A percentile compares a stretch with the other conserved stretches of the same genome.
phyloP scores from a whole-genome alignment of 2,888 invertebrate species.

The Callimorpha dominula region DNA sequence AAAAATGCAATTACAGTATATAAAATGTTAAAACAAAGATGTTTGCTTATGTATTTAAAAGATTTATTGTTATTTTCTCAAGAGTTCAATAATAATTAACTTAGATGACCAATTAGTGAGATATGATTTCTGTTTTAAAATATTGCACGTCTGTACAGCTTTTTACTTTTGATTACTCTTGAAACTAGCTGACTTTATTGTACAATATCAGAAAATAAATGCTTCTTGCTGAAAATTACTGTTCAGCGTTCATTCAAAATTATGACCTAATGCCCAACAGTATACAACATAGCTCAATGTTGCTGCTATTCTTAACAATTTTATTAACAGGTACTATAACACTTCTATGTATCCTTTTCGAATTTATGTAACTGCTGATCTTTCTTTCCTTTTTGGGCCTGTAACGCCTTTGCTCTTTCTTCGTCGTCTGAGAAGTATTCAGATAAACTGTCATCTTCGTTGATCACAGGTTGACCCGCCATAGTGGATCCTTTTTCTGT shows the following conservation, averaged over 20 bases:
- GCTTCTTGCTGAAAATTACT: constrained; percentile 41
- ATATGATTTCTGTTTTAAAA: constrained; percentile 43
- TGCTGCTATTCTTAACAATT: constrained; percentile 48
- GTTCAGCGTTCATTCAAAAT: constrained; percentile 26
- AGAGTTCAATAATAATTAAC: constrained; percentile 44
- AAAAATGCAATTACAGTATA: background rate
- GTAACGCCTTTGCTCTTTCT: constrained; percentile 77
- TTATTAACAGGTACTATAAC: constrained; percentile 64
- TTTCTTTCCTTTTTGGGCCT: constrained; percentile 73
- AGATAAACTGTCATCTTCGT: constrained; percentile 72
- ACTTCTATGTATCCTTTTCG: constrained; percentile 75
- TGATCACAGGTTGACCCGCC: constrained; percentile 68
- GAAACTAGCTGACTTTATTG: constrained; percentile 33
- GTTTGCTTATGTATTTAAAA: constrained; percentile 25
- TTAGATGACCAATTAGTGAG: constrained; percentile 36
- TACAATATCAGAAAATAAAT: constrained; percentile 57
- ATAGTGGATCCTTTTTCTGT: constrained; percentile 73
- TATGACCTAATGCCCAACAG: background rate
- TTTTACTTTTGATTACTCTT: constrained; percentile 30
- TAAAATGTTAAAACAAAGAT: background rate
- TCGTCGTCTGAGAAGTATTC: constrained; percentile 86
- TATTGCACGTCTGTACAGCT: constrained; percentile 44
- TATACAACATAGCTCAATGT: constrained; percentile 31
- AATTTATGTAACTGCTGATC: constrained; percentile 65
- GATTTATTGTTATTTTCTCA: constrained; percentile 36